Evolutionary conservation across 2,113 vertebrate genomes (phyloP), one percentile per base, ranked within the genome.

Genomic region (Ctenodactylus gundi): DNA sequence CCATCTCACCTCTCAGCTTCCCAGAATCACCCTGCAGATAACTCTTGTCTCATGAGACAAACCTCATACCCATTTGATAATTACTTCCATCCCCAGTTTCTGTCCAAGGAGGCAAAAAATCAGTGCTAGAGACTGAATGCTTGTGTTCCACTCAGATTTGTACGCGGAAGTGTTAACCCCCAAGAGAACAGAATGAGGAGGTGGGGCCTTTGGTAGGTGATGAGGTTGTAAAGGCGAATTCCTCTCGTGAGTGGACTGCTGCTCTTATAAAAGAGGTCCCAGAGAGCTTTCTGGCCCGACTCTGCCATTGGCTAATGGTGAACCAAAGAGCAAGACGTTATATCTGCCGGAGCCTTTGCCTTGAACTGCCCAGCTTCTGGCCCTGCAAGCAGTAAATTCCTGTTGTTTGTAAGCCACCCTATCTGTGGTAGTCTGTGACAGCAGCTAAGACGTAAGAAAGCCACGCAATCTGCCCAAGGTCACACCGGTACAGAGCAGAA

Each of bases 41-140:
- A 82, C 73, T 75, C 31, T 85, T 91, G 10, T 67, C 88, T 91
- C 70, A 81, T 17, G 51, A 91, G 31, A 88, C 14, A 86, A 53
- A 51, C 6, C 17, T 93, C 34, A 62, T 51, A 76, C 1, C 58
- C n/a, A 65, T 75, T 36, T 92, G 29, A 72, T 46, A 72, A 65
- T 49, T 49, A 46, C 34, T 85, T 96, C 83, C 41, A 75, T 49
- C 78, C 58, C 27, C 3, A 67, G 29, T 23, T 87, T 78, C 44
- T 17, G 58, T 60, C 76, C 46, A 44, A 51, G 36, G 6, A 87
- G 55, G n/a, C 29, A 51, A 57, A 75, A 21, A 88, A 2, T 85
- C 65, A n/a, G 12, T 65, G 27, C 55, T 62, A 0, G 13, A 13
- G 14, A 27, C 7, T 85, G 57, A 31, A 41, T n/a, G 8, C 31